Percentiles rank a stretch among this genome's conserved stretches.
phyloP scores from a whole-genome alignment of 2,797 vertebrate genomes.

The Microcaecilia unicolor region DNA sequence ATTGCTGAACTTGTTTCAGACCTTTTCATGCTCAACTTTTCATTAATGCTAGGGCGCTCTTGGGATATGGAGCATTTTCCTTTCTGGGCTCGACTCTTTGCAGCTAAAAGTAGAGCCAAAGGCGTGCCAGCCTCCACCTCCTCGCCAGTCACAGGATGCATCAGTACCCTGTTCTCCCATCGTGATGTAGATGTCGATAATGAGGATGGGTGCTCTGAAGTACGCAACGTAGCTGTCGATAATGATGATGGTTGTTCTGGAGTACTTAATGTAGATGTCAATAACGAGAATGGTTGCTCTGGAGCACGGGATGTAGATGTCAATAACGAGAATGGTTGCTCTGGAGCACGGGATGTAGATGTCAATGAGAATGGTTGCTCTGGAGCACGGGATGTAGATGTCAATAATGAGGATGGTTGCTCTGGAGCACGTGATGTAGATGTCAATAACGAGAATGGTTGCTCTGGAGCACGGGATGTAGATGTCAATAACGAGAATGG shows the following conservation, averaged over 20 bases:
- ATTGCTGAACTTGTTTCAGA: constrained; percentile 17
- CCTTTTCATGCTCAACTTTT: background rate
- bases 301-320: accelerated
- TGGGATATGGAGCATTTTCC: constrained; percentile 24
- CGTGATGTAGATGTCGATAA: accelerated
- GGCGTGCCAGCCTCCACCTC: constrained; percentile 51
- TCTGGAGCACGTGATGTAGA: accelerated
- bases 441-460: accelerated
- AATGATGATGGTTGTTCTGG: too few species aligned
- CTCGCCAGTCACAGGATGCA: constrained; percentile 52
- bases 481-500: too few species aligned
- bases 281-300: background rate
- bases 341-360: accelerated
- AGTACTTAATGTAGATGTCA: accelerated
- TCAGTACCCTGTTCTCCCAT: constrained; percentile 21
- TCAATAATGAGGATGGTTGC: accelerated
- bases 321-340: accelerated
- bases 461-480: too few species aligned
- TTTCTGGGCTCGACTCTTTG: constrained; percentile 53
- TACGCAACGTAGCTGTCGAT: accelerated
- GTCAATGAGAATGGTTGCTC: accelerated
- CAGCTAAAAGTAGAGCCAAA: constrained; percentile 61
- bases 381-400: accelerated
- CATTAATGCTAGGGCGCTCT: background rate
- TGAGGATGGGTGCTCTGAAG: too few species aligned